Base-by-base conservation (phyloP, 2,888 invertebrate species). In the Thelaira solivaga region DNA sequence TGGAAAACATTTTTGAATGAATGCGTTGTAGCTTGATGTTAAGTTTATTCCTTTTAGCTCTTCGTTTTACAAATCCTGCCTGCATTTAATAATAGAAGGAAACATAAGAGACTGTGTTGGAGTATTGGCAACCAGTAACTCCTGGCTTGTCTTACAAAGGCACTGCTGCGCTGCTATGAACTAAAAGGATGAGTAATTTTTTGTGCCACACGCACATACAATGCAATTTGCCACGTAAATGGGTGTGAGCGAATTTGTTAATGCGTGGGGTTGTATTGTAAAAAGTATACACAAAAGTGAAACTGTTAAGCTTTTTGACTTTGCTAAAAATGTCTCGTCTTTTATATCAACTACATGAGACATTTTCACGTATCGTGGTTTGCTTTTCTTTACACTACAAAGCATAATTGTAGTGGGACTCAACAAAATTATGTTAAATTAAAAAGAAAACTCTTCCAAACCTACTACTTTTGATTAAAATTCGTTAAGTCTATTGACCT, bases 301-400 rank as follows among this genome's bases (percentile, higher is more conserved):
- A 67, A 71, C 55, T 76, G 61, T 62, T 67, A 76, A 76, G 76
- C 67, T 72, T 72, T 67, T 76, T 67, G 65, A 67, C 67, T 62
- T 76, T 53, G 71, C 59, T 71, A 62, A 72, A 47, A 62, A 61
- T 71, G 67, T 76, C 76, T 72, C 67, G 76, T 72, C 67, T 61
- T 68, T 75, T 53, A 43, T 61, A 62, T 24, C 53, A 61, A 68
- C 53, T 75, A 68, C 18, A 68, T 39, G 61, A 53, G 29, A 68
- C 53, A 68, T 61, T 74, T 68, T 68, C 53, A 53, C 47, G 67
- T 53, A 59, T 61, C 13, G 36, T 67, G 72, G 31, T 34, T 67
- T 24, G 10, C 6, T n/a, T n/a, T 39, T 64, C 16, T 31, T n/a
- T 29, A 24, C n/a, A 47, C 11, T 29, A 39, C 49, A 39, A 43